Evolutionary conservation across 2,797 vertebrate species (phyloP), one percentile per base, ranked within the genome.

Genomic region (Sciurus vulgaris): DNA sequence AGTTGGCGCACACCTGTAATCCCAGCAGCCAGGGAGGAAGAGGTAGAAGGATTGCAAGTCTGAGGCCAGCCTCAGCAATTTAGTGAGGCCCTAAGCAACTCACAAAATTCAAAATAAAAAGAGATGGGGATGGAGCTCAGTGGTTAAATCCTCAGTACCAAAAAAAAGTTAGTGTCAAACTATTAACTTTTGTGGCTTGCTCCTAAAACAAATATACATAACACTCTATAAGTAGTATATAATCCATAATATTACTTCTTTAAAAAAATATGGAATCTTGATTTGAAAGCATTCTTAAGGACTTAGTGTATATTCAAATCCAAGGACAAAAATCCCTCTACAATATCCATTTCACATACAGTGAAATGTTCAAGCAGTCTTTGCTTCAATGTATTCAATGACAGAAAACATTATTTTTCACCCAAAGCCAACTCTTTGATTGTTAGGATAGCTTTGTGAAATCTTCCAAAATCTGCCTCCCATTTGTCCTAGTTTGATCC

Each of bases 381-480:
- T 93, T 77, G 84, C 82, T 94, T 94, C 63, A 90, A 24, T 44
- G 90, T 87, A 94, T 67, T 63, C 77, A 87, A 61, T 90, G 54
- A 86, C 26, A 96, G 77, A 96, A 94, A 93, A 85, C 47, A 94
- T 41, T 84, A 26, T n/a, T 89, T 91, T 95, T 77, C 76, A n/a
- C n/a, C n/a, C n/a, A 90, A 94, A 96, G 94, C 47, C 61, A 94
- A 72, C 15, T 88, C 73, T 96, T 81, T 84, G 72, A 72, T 49
- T 92, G 44, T 91, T 85, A 85, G 49, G 56, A 82, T 70, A 86
- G 69, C 63, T 88, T 81, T 94, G 89, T 91, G 79, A 89, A 76
- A 89, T 84, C 83, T 86, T 94, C 56, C 86, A 89, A 91, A 96
- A 94, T 86, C 33, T 91, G 56, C 69, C 69, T 89, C 47, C 44